Base-by-base conservation (phyloP, 1,140 invertebrate genomes). In the Ooceraea biroi region DNA sequence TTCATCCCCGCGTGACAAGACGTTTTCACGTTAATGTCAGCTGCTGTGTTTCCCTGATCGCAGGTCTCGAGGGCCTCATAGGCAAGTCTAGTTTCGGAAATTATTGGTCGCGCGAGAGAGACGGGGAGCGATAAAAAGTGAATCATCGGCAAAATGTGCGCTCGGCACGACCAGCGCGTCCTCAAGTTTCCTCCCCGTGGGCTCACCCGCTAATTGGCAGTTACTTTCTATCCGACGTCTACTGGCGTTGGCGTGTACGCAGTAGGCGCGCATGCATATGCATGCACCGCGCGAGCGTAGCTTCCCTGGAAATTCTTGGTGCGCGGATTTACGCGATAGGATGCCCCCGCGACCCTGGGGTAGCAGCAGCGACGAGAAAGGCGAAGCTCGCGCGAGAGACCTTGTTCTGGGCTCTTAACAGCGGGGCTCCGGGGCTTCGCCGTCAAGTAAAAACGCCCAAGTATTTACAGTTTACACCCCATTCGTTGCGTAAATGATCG, bases 211-310 rank as follows among this genome's bases (percentile, higher is more conserved):
- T 90, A 90, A 89, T 90, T 88, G 89, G 83, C 86, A 90, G 83
- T 90, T 90, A 89, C 85, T 87, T 90, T 76, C 88, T 83, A 89
- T 85, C 78, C 73, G 60, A 87, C 71, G 87, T 89, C 74, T 88
- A 90, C 80, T 63, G 58, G 77, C 84, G 72, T 78, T 57, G 65
- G 71, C 68, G 83, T 86, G 61, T 65, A 90, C 86, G 78, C 83
- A 89, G 78, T 85, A 61, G 61, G 57, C 30, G 57, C 25, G 69
- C 83, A 90, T 90, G 60, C 82, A 89, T 90, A 90, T 88, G 85
- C 80, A 90, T 88, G 68, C 44, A 46, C 30, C 63, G 78, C 78
- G 66, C 36, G 36, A 36, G 86, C 63, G 73, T 63, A 60, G 74
- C 68, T 86, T 89, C 88, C 61, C 86, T 83, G 69, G 88, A 88